Percentiles rank a stretch among this genome's conserved stretches.
phyloP scores from a whole-genome alignment of 2,797 vertebrate genomes.

The Catostomus latipinnis region DNA sequence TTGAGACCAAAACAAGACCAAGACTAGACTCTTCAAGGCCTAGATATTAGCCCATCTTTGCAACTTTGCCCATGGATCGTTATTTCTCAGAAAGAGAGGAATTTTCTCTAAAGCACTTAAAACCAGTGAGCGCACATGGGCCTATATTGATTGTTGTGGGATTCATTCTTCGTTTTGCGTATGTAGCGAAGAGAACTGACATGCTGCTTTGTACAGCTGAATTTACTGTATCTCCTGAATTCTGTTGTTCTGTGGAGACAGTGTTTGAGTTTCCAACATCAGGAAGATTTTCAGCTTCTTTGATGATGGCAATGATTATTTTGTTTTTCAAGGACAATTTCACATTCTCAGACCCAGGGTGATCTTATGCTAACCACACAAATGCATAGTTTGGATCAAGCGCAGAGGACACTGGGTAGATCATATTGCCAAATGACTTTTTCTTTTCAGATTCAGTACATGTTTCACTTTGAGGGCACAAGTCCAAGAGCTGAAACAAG shows the following conservation, averaged over 20 bases:
- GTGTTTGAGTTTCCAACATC: background rate
- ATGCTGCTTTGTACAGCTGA: background rate
- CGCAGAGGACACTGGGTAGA: background rate
- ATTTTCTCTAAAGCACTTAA: no score
- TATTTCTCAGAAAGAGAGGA: no score
- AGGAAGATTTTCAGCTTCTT: constrained; percentile 23
- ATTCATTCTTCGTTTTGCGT: background rate
- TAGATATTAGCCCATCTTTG: no score
- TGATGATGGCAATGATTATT: background rate
- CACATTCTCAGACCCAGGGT: background rate
- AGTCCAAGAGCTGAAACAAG: background rate
- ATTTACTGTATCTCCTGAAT: background rate
- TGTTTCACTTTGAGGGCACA: background rate
- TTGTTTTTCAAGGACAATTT: background rate
- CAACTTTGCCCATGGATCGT: no score
- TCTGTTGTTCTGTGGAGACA: background rate
- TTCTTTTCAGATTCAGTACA: background rate
- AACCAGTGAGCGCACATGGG: no score
- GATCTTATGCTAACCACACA: background rate
- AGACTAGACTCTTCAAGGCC: no score
- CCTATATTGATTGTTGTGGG: no score
- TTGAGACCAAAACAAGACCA: no score
- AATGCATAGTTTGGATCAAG: background rate
- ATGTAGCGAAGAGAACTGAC: background rate
- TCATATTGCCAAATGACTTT: background rate